These are phyloP conservation scores for Idaea straminata DNA, from an alignment of 2,888 invertebrate genomes.

Conservation along the genomic window DNA sequence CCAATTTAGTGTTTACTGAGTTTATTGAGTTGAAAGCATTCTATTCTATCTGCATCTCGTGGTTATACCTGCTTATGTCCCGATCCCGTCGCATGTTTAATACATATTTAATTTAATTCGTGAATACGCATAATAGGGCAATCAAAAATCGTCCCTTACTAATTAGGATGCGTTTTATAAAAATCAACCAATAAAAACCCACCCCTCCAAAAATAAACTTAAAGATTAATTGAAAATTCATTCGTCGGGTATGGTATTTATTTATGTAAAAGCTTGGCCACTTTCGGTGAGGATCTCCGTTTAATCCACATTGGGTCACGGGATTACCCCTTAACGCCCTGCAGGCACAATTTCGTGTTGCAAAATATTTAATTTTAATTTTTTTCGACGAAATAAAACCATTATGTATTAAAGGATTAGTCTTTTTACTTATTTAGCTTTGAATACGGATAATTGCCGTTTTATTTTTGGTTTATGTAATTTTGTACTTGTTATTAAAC, in stretches of 20 bases:
- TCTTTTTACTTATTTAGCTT: background rate
- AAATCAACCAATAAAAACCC: background rate
- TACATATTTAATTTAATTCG: no score
- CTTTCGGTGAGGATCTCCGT: background rate
- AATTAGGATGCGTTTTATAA: no score
- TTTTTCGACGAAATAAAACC: background rate
- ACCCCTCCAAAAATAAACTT: background rate
- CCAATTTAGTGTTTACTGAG: background rate
- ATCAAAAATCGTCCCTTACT: no score
- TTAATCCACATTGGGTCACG: background rate
- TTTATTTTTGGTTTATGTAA: background rate
- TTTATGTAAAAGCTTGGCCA: background rate
- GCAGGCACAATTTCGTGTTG: background rate
- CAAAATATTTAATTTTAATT: background rate
- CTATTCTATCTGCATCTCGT: background rate
- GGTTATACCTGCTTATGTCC: background rate
- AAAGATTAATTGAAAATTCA: background rate
- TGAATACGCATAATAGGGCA: no score
- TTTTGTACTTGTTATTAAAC: background rate
- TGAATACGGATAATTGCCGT: background rate
- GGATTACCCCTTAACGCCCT: constrained; percentile 1
- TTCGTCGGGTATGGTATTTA: background rate
- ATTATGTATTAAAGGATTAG: background rate
- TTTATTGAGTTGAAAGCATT: background rate
- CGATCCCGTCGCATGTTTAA: no score